These are phyloP conservation scores for Myxocyprinus asiaticus DNA, from an alignment of 2,113 vertebrate genomes.

Conservation along the genomic window DNA sequence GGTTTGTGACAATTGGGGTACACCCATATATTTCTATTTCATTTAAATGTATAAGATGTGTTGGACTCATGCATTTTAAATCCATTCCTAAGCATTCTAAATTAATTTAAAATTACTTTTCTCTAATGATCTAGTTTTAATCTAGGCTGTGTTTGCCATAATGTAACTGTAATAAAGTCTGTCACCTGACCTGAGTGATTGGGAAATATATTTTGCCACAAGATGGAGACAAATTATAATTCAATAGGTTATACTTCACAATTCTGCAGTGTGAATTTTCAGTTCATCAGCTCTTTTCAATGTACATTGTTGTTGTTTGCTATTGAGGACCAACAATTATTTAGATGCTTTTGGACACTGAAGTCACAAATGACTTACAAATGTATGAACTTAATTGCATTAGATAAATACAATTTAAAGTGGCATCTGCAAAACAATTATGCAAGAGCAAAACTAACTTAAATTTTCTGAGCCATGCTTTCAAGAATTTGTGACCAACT, in stretches of 20 bases:
- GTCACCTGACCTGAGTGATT: not conserved
- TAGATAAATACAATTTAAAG: too few species aligned
- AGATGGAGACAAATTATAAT: constrained; percentile 13
- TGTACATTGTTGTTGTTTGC: too few species aligned
- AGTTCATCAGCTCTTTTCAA: too few species aligned
- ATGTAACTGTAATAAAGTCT: not conserved
- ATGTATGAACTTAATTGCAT: too few species aligned
- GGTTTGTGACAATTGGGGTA: constrained; percentile 1
- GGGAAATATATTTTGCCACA: not conserved
- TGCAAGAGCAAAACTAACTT: too few species aligned
- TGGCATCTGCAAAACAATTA: too few species aligned
- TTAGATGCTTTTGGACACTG: too few species aligned
- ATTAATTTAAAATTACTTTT: not conserved
- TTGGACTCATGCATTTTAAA: not conserved
- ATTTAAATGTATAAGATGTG: not conserved
- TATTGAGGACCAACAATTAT: too few species aligned
- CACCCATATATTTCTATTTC: not conserved
- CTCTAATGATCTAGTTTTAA: not conserved
- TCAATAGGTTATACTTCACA: not conserved
- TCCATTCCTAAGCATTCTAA: too few species aligned
- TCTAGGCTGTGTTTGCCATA: not conserved
- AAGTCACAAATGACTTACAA: too few species aligned
- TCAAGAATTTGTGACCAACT: too few species aligned
- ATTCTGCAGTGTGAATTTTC: not conserved
- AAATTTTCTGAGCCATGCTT: too few species aligned